phyloP scores from a whole-genome alignment of 2,113 vertebrate species.

The Glaucidium brasilianum region DNA sequence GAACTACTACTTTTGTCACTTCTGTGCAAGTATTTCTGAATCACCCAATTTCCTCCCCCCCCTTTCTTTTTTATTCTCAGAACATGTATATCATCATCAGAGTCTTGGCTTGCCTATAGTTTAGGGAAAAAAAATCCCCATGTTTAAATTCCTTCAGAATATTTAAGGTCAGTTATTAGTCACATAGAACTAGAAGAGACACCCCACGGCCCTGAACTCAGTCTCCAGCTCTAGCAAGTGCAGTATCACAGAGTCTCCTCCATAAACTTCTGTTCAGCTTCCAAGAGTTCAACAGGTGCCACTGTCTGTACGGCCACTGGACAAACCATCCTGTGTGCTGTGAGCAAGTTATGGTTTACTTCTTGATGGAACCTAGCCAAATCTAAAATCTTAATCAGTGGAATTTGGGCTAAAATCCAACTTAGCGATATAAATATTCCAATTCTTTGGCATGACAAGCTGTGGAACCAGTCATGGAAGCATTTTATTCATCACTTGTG shows the following conservation, averaged over 20 bases:
- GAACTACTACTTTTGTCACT: not conserved
- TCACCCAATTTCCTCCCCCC: not conserved
- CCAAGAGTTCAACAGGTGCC: not conserved
- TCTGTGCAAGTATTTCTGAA: not conserved
- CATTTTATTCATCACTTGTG: not conserved
- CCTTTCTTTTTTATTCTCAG: not conserved
- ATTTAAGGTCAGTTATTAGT: not conserved
- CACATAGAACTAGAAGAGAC: not conserved
- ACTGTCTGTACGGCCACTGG: not conserved
- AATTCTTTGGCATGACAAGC: not conserved
- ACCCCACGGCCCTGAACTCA: not conserved
- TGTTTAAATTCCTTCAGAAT: not conserved
- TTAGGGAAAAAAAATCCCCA: not conserved
- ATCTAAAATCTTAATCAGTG: not conserved
- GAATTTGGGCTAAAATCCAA: not conserved
- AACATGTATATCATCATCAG: not conserved
- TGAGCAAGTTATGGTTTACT: not conserved
- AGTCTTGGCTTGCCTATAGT: not conserved
- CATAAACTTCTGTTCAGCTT: not conserved
- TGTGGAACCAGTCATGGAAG: rapidly evolving
- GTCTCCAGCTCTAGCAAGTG: not conserved
- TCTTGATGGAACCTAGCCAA: not conserved
- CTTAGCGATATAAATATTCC: not conserved
- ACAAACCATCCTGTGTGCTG: not conserved
- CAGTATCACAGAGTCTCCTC: not conserved